Conservation (phyloP, 2,888 invertebrate genomes). For the Mayetiola destructor region DNA sequence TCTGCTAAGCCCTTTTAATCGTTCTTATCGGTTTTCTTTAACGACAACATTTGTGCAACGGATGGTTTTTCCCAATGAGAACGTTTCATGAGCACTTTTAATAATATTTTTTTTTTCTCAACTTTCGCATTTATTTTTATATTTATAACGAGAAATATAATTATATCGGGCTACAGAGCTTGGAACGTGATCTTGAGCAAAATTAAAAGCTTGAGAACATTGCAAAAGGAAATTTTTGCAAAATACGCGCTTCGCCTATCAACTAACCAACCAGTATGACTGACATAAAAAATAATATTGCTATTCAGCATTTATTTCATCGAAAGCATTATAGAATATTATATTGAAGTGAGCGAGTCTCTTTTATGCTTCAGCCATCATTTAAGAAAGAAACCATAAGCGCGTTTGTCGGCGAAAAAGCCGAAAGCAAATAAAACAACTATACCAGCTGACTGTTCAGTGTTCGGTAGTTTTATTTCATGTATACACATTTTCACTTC, state of each 20-base stretch:
- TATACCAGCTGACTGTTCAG: too few species aligned
- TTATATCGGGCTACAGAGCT: too few species aligned
- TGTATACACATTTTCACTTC: slow-evolving; percentile 8
- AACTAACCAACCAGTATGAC: too few species aligned
- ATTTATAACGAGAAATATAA: slow-evolving; percentile 6
- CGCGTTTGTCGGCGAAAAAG: too few species aligned
- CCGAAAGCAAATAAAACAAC: background rate
- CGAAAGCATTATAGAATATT: background rate
- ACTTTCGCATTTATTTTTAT: background rate
- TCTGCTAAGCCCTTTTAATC: too few species aligned
- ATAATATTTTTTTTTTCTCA: background rate
- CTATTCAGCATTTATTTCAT: slow-evolving; percentile 9
- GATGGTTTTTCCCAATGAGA: too few species aligned
- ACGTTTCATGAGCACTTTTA: background rate
- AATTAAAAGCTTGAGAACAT: background rate
- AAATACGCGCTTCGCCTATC: too few species aligned
- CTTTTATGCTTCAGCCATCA: background rate
- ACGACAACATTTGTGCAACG: too few species aligned
- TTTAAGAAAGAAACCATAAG: too few species aligned
- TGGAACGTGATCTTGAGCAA: background rate
- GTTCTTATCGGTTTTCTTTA: too few species aligned
- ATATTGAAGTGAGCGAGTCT: background rate
- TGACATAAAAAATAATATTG: background rate
- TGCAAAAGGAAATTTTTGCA: too few species aligned
- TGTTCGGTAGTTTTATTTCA: too few species aligned